phyloP scores from a whole-genome alignment of 2,797 vertebrate species.

The Epinephelus malabaricus region DNA sequence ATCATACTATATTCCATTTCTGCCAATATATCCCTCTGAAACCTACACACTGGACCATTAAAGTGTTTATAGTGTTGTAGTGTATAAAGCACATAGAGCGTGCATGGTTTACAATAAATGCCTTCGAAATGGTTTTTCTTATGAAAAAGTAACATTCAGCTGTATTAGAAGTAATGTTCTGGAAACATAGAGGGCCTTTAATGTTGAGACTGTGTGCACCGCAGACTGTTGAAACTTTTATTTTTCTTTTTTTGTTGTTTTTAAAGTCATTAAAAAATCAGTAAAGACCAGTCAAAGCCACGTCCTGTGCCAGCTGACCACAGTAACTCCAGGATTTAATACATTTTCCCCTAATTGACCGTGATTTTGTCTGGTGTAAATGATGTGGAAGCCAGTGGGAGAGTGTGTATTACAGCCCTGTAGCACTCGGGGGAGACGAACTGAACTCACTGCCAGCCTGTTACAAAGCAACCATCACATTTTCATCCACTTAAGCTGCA shows the following conservation, averaged over 20 bases:
- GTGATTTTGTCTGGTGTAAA: slow-evolving; percentile 58
- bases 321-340: slow-evolving; percentile 51
- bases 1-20: too few species aligned
- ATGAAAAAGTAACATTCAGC: not conserved
- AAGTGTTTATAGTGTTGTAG: not conserved
- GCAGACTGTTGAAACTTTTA: not conserved
- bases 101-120: not conserved
- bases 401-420: slow-evolving; percentile 41
- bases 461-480: slow-evolving; percentile 62
- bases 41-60: too few species aligned
- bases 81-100: not conserved
- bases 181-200: not conserved
- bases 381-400: slow-evolving; percentile 31
- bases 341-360: slow-evolving; percentile 68
- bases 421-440: slow-evolving; percentile 8
- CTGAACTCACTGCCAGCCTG: slow-evolving; percentile 16
- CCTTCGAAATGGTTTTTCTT: not conserved
- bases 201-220: not conserved
- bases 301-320: slow-evolving; percentile 24
- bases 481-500: slow-evolving; percentile 59
- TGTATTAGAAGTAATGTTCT: not conserved
- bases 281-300: slow-evolving; percentile 29
- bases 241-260: slow-evolving; percentile 23
- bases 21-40: too few species aligned
- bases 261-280: slow-evolving; percentile 19